Percentiles rank a stretch among this genome's conserved stretches.
Evolutionary conservation across 2,797 vertebrate genomes (phyloP).

Genomic region (Setipinna tenuifilis): DNA sequence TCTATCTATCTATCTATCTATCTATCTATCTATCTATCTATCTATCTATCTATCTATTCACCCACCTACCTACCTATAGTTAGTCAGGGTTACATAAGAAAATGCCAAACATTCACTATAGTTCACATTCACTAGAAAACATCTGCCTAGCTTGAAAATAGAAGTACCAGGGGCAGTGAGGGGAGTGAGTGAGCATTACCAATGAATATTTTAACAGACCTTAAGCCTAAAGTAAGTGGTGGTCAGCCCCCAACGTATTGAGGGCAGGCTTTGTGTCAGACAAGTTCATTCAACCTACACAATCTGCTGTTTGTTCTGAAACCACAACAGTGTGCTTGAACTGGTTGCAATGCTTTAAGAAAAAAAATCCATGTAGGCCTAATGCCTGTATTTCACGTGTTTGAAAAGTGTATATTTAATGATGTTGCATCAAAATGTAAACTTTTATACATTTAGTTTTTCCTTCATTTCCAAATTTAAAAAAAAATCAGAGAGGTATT

Average conservation of each 20-base stretch:
- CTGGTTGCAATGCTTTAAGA: background rate
- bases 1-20: too few relatives aligned
- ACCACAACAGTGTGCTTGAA: background rate
- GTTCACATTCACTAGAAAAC: background rate
- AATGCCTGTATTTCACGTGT: background rate
- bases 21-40: too few relatives aligned
- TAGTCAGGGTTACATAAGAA: too few relatives aligned
- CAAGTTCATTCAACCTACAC: background rate
- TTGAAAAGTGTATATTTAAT: too few relatives aligned
- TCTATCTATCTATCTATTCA: too few relatives aligned
- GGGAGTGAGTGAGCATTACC: slow-evolving; percentile 28
- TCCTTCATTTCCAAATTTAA: too few relatives aligned
- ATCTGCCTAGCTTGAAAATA: background rate
- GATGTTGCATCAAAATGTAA: background rate
- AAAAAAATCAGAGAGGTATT: too few relatives aligned
- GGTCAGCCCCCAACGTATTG: background rate
- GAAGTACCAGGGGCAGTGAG: background rate
- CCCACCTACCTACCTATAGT: too few relatives aligned
- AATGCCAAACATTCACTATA: background rate
- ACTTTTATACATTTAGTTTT: background rate
- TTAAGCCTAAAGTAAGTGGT: slow-evolving; percentile 40
- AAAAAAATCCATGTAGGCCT: background rate
- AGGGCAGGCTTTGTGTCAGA: background rate
- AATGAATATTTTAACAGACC: slow-evolving; percentile 51
- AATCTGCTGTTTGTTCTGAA: background rate